Percentiles rank a stretch among this genome's conserved stretches.
These are phyloP conservation scores for Sterna hirundo DNA, from an alignment of 2,113 vertebrate species.

Conservation along the genomic window DNA sequence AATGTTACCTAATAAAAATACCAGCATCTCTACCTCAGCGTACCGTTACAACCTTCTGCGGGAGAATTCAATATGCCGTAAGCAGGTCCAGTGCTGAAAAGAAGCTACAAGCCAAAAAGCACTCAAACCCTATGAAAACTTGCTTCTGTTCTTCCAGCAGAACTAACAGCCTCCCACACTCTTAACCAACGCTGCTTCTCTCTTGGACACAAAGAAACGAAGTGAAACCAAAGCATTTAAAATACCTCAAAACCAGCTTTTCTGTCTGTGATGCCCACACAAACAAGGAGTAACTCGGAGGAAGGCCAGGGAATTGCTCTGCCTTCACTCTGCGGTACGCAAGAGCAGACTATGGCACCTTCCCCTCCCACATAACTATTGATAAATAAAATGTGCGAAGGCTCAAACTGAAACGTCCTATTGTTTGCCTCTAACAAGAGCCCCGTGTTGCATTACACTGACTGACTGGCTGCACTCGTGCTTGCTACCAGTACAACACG, in stretches of 20 bases:
- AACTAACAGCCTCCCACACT: not conserved
- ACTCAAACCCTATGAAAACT: not conserved
- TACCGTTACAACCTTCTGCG: not conserved
- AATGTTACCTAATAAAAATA: not conserved
- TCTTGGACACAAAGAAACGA: not conserved
- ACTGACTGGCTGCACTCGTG: accelerated
- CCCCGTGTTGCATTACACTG: not conserved
- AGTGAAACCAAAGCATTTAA: not conserved
- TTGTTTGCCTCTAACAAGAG: not conserved
- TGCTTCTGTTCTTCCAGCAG: not conserved
- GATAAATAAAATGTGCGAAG: not conserved
- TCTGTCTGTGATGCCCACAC: not conserved
- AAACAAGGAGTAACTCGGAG: accelerated
- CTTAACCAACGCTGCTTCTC: not conserved
- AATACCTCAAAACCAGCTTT: not conserved
- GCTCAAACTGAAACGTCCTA: not conserved
- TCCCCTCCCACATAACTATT: not conserved
- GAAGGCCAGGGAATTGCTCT: not conserved
- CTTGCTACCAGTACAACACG: not conserved
- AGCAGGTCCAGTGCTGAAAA: not conserved
- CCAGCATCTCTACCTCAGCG: not conserved
- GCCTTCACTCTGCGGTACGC: accelerated
- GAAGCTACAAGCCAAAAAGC: not conserved
- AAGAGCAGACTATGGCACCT: not conserved
- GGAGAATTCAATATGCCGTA: not conserved